Conservation (phyloP, 2,888 invertebrate genomes). For the Enchytraeus crypticus region DNA sequence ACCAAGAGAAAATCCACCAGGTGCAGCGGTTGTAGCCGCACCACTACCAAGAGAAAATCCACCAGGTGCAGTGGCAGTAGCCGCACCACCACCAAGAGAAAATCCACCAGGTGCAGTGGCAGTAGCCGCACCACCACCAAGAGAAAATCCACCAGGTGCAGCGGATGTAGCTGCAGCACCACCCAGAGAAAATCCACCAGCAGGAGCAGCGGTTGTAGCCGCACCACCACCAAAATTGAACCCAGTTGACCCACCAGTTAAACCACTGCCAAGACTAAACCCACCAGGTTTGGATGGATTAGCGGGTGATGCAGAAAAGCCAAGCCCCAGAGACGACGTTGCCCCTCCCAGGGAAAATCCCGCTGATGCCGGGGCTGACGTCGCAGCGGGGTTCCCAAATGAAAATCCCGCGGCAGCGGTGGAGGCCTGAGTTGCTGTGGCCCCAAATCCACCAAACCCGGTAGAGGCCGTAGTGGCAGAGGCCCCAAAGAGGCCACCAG, state of each 20-base stretch:
- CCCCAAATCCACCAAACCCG: slow-evolving; percentile 1
- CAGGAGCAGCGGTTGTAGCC: slow-evolving; percentile 2
- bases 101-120: slow-evolving; percentile 1
- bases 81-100: neutral
- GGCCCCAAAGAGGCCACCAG: no score
- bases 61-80: neutral
- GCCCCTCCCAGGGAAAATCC: neutral
- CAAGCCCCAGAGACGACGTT: no score
- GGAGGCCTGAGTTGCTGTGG: neutral
- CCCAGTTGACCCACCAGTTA: no score
- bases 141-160: slow-evolving; percentile 1
- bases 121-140: neutral
- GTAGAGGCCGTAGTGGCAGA: neutral
- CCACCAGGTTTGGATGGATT: no score
- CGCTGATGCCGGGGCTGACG: neutral
- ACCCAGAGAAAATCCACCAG: neutral
- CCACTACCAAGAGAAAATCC: neutral
- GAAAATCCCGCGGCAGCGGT: neutral
- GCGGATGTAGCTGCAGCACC: slow-evolving; percentile 2
- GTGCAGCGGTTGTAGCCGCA: neutral
- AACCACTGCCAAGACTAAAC: no score
- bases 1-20: neutral
- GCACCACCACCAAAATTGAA: neutral
- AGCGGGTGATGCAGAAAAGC: no score
- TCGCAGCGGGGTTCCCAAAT: neutral